These are phyloP conservation scores for Varanus komodoensis DNA, from an alignment of 2,113 vertebrate genomes.

Conservation along the genomic window DNA sequence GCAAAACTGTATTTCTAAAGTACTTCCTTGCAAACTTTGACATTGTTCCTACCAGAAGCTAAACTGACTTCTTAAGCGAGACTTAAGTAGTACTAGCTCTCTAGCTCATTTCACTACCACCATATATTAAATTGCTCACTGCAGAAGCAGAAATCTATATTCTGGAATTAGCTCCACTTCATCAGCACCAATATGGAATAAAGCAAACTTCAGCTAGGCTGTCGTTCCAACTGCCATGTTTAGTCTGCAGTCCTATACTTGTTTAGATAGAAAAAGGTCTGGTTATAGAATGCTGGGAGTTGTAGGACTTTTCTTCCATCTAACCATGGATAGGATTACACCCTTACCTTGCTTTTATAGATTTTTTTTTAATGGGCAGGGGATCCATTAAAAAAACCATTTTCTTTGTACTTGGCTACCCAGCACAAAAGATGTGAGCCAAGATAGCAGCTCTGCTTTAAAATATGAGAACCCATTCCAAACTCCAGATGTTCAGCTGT, in stretches of 20 bases:
- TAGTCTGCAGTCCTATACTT: no score
- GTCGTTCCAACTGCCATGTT: slow-evolving; percentile 6
- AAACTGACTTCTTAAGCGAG: slow-evolving; percentile 52
- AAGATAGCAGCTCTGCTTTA: slow-evolving; percentile 15
- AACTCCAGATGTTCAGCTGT: background rate
- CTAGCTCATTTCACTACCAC: slow-evolving; percentile 28
- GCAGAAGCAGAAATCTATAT: slow-evolving; percentile 43
- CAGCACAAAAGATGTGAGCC: slow-evolving; percentile 12
- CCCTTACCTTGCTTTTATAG: slow-evolving; percentile 18
- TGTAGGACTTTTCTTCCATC: no score
- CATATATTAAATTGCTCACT: slow-evolving; percentile 24
- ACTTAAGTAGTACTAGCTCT: slow-evolving; percentile 54
- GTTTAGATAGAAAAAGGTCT: no score
- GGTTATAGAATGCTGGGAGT: no score
- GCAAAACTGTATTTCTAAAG: slow-evolving; percentile 59
- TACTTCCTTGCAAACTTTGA: slow-evolving; percentile 44
- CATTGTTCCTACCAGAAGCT: slow-evolving; percentile 29
- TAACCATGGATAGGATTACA: background rate
- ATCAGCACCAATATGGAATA: background rate
- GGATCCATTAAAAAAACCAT: slow-evolving; percentile 16
- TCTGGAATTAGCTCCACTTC: slow-evolving; percentile 27
- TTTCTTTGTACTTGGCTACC: background rate
- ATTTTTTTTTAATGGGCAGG: background rate
- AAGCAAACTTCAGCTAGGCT: slow-evolving; percentile 11
- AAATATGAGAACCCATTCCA: background rate